Conservation (phyloP, 2,113 vertebrate species). For the Ornithorhynchus anatinus region DNA sequence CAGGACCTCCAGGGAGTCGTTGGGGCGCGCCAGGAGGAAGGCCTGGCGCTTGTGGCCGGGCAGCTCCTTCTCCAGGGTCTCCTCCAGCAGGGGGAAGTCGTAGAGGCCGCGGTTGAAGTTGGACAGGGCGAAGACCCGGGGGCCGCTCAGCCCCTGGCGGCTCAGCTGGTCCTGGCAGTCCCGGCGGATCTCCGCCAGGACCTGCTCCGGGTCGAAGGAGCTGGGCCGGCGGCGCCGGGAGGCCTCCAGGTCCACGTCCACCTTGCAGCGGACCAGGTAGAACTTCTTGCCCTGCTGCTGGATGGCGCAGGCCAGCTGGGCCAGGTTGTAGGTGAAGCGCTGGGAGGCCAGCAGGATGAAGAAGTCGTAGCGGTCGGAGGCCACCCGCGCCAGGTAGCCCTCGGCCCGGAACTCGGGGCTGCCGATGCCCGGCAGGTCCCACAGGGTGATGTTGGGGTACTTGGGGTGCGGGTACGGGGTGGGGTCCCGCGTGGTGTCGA, state of each 20-base stretch:
- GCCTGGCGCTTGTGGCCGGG: neutral
- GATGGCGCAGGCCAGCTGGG: slow-evolving; percentile 26
- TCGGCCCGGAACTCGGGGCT: neutral
- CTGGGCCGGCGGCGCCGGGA: neutral
- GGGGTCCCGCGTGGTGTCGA: slow-evolving; percentile 35
- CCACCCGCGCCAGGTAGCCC: neutral
- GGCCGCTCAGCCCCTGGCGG: neutral
- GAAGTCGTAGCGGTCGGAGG: slow-evolving; percentile 48
- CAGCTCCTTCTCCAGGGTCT: neutral
- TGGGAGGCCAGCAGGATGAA: slow-evolving; percentile 44
- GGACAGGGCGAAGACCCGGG: slow-evolving; percentile 29
- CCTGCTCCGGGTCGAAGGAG: neutral
- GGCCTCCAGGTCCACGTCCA: neutral
- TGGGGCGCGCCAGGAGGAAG: slow-evolving; percentile 36
- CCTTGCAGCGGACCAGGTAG: slow-evolving; percentile 11
- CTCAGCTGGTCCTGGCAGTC: neutral
- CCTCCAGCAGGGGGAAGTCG: slow-evolving; percentile 10
- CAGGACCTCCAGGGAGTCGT: neutral
- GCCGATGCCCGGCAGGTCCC: slow-evolving; percentile 61
- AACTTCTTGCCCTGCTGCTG: slow-evolving; percentile 13
- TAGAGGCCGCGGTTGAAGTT: neutral
- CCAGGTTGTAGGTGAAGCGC: slow-evolving; percentile 12
- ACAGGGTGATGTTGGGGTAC: slow-evolving; percentile 41
- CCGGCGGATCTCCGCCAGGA: neutral
- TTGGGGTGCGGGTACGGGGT: slow-evolving; percentile 21